Evolutionary conservation across 2,797 vertebrate species (phyloP).

Genomic region (Anguilla pacifica): DNA sequence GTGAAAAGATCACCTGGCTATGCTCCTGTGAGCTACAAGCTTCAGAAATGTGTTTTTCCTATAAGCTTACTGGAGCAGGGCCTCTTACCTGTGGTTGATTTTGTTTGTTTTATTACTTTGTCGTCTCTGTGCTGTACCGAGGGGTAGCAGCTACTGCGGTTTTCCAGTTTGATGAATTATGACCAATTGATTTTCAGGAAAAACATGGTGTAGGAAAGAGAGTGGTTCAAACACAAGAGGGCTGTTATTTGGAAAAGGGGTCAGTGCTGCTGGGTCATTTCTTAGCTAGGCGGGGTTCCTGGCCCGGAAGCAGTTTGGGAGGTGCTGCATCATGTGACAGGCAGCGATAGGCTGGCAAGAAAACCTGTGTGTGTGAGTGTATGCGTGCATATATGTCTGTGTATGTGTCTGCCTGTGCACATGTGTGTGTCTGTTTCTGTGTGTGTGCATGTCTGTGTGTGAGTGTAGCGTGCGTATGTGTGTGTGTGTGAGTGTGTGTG

Average conservation of each 20-base stretch:
- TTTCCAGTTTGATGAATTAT: neutral
- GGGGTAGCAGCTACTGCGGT: neutral
- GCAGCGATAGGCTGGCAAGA: neutral
- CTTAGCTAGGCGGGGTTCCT: neutral
- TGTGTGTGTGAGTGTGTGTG: too few relatives aligned
- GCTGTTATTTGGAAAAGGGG: neutral
- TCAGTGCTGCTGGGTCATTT: neutral
- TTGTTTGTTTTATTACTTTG: neutral
- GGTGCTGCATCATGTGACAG: neutral
- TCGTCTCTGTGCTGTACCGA: neutral
- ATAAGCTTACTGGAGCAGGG: neutral
- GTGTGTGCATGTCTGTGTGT: neutral
- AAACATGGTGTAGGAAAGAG: neutral
- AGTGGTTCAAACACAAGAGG: neutral
- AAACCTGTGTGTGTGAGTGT: neutral
- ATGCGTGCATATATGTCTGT: neutral
- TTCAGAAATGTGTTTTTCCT: neutral
- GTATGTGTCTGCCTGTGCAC: neutral
- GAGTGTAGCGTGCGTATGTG: neutral
- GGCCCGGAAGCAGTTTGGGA: neutral
- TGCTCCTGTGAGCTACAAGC: neutral
- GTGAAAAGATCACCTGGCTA: neutral
- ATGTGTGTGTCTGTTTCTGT: neutral
- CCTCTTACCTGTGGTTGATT: neutral
- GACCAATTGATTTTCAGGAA: slow-evolving; percentile 4